phyloP scores from a whole-genome alignment of 2,797 vertebrate species.

The Microctenopoma steveboyesi region DNA sequence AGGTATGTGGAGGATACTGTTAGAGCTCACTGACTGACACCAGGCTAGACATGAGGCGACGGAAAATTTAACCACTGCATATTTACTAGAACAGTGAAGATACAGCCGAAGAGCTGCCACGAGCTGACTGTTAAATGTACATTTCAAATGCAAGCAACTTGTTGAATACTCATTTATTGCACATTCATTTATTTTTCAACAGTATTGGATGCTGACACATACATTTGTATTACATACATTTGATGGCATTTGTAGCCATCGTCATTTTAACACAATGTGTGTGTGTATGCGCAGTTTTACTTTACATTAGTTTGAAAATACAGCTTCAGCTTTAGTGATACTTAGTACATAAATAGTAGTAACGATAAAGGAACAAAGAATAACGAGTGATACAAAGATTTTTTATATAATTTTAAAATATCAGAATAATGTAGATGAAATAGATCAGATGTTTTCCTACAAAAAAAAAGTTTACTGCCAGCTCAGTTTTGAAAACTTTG shows the following conservation, averaged over 20 bases:
- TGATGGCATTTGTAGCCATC: neutral
- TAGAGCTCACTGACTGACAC: neutral
- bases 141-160: neutral
- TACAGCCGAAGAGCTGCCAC: neutral
- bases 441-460: neutral
- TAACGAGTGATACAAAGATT: neutral
- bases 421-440: neutral
- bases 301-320: neutral
- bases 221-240: neutral
- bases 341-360: conserved; percentile 27
- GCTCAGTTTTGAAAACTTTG: conserved; percentile 2
- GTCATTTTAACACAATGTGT: neutral
- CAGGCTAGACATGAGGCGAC: conserved; percentile 4
- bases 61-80: neutral
- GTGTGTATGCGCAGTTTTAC: neutral
- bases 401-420: neutral
- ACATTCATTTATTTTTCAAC: neutral
- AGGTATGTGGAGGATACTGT: conserved; percentile 32
- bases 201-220: conserved; percentile 8
- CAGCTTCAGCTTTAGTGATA: neutral
- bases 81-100: conserved; percentile 9
- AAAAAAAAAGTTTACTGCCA: neutral
- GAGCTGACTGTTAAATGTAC: neutral
- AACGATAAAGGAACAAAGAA: conserved; percentile 10
- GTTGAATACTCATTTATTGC: conserved; percentile 21